Evolutionary conservation across 2,888 invertebrate species (phyloP).

Genomic region (Galeruca laticollis): DNA sequence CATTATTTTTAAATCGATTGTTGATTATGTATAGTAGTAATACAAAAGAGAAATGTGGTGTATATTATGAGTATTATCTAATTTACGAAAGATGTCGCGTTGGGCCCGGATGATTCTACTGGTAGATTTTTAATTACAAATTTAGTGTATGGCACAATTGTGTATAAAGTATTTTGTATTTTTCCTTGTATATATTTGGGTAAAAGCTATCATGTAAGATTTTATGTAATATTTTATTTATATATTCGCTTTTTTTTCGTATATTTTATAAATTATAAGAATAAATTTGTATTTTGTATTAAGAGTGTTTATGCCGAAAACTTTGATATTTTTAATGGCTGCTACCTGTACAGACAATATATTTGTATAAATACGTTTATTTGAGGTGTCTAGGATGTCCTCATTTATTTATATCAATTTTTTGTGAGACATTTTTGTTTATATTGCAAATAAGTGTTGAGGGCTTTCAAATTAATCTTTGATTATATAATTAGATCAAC

Average conservation of each 20-base stretch:
- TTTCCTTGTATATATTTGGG: constrained; percentile 43
- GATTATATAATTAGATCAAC: too few relatives aligned
- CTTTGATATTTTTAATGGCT: constrained; percentile 6
- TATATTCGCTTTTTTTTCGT: constrained; percentile 40
- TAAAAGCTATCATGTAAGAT: constrained; percentile 41
- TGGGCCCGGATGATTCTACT: constrained; percentile 5
- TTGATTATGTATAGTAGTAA: neutral
- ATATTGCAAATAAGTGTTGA: neutral
- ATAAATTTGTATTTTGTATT: constrained; percentile 43
- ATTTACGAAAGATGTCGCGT: neutral
- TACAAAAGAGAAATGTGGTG: neutral
- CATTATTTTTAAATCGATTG: constrained; percentile 19
- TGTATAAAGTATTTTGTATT: constrained; percentile 45
- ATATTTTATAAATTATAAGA: constrained; percentile 38
- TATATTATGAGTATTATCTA: constrained; percentile 1
- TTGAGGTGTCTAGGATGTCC: neutral
- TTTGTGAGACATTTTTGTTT: neutral
- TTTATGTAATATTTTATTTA: constrained; percentile 43
- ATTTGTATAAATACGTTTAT: constrained; percentile 37
- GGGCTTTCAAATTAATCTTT: neutral
- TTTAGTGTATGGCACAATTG: constrained; percentile 41
- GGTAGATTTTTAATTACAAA: neutral
- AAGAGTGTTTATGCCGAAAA: constrained; percentile 21
- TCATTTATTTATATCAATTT: neutral
- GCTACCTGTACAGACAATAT: constrained; percentile 6